Evolutionary conservation across 2,888 invertebrate genomes (phyloP).

Genomic region (Apodemia hepburni): DNA sequence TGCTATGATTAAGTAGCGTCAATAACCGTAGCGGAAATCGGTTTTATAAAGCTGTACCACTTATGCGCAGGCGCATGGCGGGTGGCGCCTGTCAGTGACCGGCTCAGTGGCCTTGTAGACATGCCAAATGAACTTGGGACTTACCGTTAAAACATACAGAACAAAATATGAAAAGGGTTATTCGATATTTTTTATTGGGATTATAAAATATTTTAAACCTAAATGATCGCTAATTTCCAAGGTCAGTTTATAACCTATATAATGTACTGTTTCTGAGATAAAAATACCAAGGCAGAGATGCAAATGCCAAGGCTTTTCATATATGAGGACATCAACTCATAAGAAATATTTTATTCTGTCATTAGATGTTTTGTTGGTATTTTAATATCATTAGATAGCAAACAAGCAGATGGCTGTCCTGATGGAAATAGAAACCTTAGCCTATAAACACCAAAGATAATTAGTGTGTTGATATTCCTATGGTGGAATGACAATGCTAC

Average conservation of each 20-base stretch:
- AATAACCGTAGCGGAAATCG: constrained; percentile 42
- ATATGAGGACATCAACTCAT: too few species aligned
- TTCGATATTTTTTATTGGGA: neutral
- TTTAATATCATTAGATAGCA: too few species aligned
- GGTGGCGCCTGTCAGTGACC: constrained; percentile 54
- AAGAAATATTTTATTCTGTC: too few species aligned
- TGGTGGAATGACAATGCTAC: too few species aligned
- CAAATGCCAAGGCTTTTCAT: too few species aligned
- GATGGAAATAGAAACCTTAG: too few species aligned
- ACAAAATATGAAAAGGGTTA: constrained; percentile 5
- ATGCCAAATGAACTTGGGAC: constrained; percentile 23
- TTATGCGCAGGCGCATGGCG: constrained; percentile 34
- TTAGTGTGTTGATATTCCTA: too few species aligned
- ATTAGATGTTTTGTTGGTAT: too few species aligned
- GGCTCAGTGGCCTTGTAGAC: constrained; percentile 46
- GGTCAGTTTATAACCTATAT: neutral
- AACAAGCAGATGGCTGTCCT: too few species aligned
- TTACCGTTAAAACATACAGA: constrained; percentile 11
- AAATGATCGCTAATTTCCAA: neutral
- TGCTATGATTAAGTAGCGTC: constrained; percentile 29
- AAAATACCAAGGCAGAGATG: too few species aligned
- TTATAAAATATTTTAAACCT: constrained; percentile 1
- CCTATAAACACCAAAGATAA: too few species aligned
- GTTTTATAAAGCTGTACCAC: constrained; percentile 2
- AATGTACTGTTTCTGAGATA: too few species aligned